Evolutionary conservation across 2,113 vertebrate species (phyloP).

Genomic region (Rhagologus leucostigma): DNA sequence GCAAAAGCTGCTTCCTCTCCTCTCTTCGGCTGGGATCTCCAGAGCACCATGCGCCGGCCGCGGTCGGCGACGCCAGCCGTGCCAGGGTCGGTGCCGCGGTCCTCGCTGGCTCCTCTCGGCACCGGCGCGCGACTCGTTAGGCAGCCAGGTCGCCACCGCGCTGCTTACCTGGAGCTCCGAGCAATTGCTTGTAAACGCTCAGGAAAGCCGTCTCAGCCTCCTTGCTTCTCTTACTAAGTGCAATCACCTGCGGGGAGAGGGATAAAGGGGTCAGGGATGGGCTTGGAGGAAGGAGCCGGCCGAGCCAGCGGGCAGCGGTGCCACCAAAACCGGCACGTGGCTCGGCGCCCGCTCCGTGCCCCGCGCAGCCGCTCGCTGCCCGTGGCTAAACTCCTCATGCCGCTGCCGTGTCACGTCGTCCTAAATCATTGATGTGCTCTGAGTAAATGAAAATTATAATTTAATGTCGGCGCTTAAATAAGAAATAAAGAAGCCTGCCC

Average conservation of each 20-base stretch:
- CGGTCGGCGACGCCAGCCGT: neutral
- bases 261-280: neutral
- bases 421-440: conserved; percentile 55
- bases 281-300: rapidly evolving
- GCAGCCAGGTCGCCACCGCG: neutral
- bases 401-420: neutral
- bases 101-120: conserved; percentile 20
- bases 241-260: conserved; percentile 84
- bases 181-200: conserved; percentile 93
- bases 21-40: conserved; percentile 17
- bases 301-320: rapidly evolving
- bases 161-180: conserved; percentile 93
- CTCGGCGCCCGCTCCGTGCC: neutral
- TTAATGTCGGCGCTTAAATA: conserved; percentile 60
- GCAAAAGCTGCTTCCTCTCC: conserved; percentile 56
- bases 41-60: conserved; percentile 4
- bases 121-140: neutral
- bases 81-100: neutral
- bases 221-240: conserved; percentile 94
- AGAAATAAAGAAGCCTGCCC: conserved; percentile 44
- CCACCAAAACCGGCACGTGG: rapidly evolving
- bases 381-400: neutral
- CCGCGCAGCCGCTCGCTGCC: neutral
- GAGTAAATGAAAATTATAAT: conserved; percentile 68
- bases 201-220: conserved; percentile 96